A percentile compares a stretch with the other conserved stretches of the same genome.
Conservation (phyloP, 2,888 invertebrate genomes). For the Synanthedon andrenaeformis region DNA sequence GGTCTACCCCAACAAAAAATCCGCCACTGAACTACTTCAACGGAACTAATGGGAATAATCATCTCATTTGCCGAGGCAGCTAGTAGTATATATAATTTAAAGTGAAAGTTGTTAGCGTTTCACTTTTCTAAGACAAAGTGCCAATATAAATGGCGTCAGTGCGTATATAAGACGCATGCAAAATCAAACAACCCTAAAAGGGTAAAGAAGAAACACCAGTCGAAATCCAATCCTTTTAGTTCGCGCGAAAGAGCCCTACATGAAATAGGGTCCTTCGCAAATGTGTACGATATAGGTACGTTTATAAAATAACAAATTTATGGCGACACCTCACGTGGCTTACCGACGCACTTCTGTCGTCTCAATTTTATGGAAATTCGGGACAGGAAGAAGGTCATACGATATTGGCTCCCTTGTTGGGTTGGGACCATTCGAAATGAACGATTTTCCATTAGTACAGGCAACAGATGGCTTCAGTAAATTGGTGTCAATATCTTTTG, state of each 20-base stretch:
- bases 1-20: no score
- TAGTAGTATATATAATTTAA: no score
- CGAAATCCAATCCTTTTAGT: constrained; percentile 4
- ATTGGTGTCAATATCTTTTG: not conserved
- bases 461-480: not conserved
- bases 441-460: constrained; percentile 1
- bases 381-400: not conserved
- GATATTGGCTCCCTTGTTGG: not conserved
- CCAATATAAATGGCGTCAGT: no score
- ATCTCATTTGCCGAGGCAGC: no score
- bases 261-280: constrained; percentile 2
- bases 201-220: constrained; percentile 1
- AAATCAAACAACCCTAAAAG: constrained; percentile 1
- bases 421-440: not conserved
- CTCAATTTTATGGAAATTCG: not conserved
- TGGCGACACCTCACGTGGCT: constrained; percentile 1
- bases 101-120: no score
- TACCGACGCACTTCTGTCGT: not conserved
- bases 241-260: not conserved
- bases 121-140: no score
- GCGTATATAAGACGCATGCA: not conserved
- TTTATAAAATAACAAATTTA: constrained; percentile 6
- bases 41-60: no score
- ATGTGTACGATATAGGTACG: constrained; percentile 5
- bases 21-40: no score